Evolutionary conservation across 2,113 vertebrate species (phyloP), one percentile per base, ranked within the genome.

Genomic region (Aphyosemion australe): DNA sequence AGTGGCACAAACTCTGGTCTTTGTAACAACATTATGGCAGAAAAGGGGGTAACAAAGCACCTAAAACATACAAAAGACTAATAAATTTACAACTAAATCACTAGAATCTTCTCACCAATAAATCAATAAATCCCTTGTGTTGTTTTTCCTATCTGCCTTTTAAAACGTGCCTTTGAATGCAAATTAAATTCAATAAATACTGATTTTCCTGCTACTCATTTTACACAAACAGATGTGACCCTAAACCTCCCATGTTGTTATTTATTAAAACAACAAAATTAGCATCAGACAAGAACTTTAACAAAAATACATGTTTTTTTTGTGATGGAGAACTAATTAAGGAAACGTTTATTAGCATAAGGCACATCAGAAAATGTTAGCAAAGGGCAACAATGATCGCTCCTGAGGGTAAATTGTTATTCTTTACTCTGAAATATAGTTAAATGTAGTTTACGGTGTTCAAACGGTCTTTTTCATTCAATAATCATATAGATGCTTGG

Each of bases 141-240:
- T 10, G 46, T 13, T 8, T 41, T 20, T n/a, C 55, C 26, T 37
- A n/a, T 37, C 43, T 13, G 32, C 12, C 55, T 56, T 68, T 37
- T 18, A 32, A 48, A 26, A 58, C 48, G 60, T 56, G 48, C 31
- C 12, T 63, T 32, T 34, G 31, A 72, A 69, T 41, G 6, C 12
- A 19, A 19, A 48, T 8, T 58, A 48, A 48, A 48, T 19, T n/a
- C 10, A 48, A 48, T 48, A 48, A 19, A 48, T 8, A 2, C 4
- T 34, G 60, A 45, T 53, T 50, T 39, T 53, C 51, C 14, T 16
- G 16, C 5, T 47, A 16, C 0, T 66, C 21, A 2, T 60, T 60
- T 43, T 7, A 55, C 14, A 8, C 46, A 20, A 4, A 18, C 72
- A 71, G 50, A 79, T 76, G 75, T 50, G 72, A 59, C 45, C 20